A percentile compares a stretch with the other conserved stretches of the same genome.
These are phyloP conservation scores for Paralichthys olivaceus DNA, from an alignment of 2,113 vertebrate genomes.

Conservation along the genomic window DNA sequence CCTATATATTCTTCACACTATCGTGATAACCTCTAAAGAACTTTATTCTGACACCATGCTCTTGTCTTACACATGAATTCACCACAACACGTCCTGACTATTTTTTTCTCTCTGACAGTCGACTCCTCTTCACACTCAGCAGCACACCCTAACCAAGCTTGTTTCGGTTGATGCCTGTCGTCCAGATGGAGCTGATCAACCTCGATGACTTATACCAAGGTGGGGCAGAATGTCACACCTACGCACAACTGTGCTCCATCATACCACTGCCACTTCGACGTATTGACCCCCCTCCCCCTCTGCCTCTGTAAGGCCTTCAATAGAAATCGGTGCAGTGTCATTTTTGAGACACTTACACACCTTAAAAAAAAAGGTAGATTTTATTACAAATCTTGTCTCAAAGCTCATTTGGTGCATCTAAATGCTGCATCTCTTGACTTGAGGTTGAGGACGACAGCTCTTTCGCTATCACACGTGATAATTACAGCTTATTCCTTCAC, in stretches of 20 bases:
- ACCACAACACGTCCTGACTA: background rate
- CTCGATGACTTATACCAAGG: slow-evolving; percentile 48
- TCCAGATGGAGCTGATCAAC: slow-evolving; percentile 38
- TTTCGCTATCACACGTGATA: slow-evolving; percentile 26
- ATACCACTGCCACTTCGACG: slow-evolving; percentile 16
- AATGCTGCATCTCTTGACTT: background rate
- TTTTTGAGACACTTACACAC: background rate
- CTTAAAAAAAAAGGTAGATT: background rate
- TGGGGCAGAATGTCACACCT: slow-evolving; percentile 66
- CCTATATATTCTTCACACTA: background rate
- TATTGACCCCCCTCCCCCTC: slow-evolving; percentile 14
- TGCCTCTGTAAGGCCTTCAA: background rate
- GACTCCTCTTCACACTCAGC: background rate
- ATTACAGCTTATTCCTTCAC: slow-evolving; percentile 55
- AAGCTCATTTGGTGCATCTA: background rate
- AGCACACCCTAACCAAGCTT: background rate
- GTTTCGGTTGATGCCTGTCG: slow-evolving; percentile 18
- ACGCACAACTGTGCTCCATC: slow-evolving; percentile 44
- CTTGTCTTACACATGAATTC: background rate
- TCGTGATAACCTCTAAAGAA: background rate
- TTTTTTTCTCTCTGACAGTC: too few species aligned
- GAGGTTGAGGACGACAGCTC: background rate
- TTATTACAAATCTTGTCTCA: background rate
- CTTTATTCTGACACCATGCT: background rate
- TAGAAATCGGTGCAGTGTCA: background rate